A percentile compares a stretch with the other conserved stretches of the same genome.
phyloP scores from a whole-genome alignment of 2,113 vertebrate genomes.

The Stegostoma tigrinum region DNA sequence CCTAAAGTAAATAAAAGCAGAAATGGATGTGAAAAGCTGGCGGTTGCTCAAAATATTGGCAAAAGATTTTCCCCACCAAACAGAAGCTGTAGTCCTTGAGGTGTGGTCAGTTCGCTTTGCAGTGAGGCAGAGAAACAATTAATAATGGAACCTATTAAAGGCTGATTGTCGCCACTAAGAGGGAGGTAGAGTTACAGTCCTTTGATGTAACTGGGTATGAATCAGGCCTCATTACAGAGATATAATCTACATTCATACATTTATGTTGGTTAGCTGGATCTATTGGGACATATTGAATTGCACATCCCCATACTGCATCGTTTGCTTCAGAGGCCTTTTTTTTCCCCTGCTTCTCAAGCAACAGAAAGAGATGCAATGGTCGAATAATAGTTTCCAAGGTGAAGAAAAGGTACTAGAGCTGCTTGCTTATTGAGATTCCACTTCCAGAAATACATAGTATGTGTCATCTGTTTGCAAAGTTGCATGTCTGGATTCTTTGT shows the following conservation, averaged over 20 bases:
- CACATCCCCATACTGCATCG: constrained; percentile 64
- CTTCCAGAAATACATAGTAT: not conserved
- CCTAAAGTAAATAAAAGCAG: constrained; percentile 29
- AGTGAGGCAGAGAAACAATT: constrained; percentile 60
- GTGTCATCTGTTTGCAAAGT: not conserved
- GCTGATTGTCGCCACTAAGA: constrained; percentile 58
- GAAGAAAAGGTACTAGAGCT: not conserved
- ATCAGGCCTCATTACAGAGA: constrained; percentile 73
- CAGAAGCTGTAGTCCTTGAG: constrained; percentile 23
- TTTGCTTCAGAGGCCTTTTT: constrained; percentile 44
- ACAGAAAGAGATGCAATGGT: constrained; percentile 3
- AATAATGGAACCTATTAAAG: constrained; percentile 67
- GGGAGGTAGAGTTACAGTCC: constrained; percentile 66
- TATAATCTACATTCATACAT: constrained; percentile 78
- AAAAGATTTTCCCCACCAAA: constrained; percentile 14
- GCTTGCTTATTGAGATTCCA: not conserved
- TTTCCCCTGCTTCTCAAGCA: not conserved
- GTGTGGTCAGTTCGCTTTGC: constrained; percentile 25
- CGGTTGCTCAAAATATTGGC: constrained; percentile 24
- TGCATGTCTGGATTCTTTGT: not conserved
- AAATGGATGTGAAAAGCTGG: constrained; percentile 36
- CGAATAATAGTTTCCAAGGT: not conserved
- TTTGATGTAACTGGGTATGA: constrained; percentile 70
- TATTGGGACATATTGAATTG: constrained; percentile 71
- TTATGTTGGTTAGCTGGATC: constrained; percentile 62